These are phyloP conservation scores for Chascanopsetta lugubris DNA, from an alignment of 2,113 vertebrate genomes.

Conservation along the genomic window DNA sequence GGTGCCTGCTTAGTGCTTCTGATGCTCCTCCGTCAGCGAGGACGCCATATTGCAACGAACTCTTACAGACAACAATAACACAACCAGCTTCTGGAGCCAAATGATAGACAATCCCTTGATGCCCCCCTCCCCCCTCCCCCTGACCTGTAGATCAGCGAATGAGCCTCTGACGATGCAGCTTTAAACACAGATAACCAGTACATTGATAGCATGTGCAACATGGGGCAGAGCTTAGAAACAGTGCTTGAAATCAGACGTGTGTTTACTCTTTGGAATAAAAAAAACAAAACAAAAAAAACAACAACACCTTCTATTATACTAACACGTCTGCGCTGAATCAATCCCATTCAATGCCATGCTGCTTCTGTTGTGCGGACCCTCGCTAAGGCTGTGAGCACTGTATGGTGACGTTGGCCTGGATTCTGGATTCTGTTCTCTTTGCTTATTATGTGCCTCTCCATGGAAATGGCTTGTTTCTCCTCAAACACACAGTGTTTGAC, in stretches of 20 bases:
- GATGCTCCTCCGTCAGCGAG: conserved; percentile 51
- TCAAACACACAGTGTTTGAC: conserved; percentile 21
- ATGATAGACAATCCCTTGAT: conserved; percentile 66
- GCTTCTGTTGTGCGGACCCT: conserved; percentile 39
- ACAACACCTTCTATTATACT: conserved; percentile 35
- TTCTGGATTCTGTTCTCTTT: conserved; percentile 24
- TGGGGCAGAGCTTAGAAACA: conserved; percentile 60
- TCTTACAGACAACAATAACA: conserved; percentile 53
- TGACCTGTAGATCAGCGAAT: conserved; percentile 56
- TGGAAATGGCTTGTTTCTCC: conserved; percentile 21
- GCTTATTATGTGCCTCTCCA: conserved; percentile 29
- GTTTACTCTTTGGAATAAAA: conserved; percentile 16
- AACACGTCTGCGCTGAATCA: conserved; percentile 49
- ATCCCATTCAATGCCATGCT: conserved; percentile 38
- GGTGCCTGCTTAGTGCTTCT: conserved; percentile 76
- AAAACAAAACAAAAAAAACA: no score
- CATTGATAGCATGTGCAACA: conserved; percentile 78
- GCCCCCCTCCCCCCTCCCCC: conserved; percentile 17
- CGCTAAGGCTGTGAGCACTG: conserved; percentile 45
- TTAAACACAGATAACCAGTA: conserved; percentile 68
- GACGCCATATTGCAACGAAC: conserved; percentile 50
- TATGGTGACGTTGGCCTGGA: conserved; percentile 28
- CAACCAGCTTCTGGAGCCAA: conserved; percentile 61
- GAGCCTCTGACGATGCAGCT: conserved; percentile 71
- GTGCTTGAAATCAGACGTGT: conserved; percentile 52